Evolutionary conservation across 2,797 vertebrate genomes (phyloP), one percentile per base, ranked within the genome.

Genomic region (Trachops cirrhosus): DNA sequence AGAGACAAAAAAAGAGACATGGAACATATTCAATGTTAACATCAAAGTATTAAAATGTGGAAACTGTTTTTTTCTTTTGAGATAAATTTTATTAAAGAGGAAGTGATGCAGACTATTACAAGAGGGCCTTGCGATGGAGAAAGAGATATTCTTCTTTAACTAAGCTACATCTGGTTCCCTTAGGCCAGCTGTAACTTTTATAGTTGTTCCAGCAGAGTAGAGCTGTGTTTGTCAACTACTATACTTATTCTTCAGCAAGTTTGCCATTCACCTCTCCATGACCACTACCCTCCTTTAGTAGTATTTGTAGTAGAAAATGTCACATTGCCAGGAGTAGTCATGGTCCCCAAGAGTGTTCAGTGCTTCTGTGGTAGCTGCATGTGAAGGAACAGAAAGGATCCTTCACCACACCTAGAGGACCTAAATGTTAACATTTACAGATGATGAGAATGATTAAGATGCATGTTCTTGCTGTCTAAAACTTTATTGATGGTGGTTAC

Each of bases 381-480:
- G 22, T 83, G 50, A 75, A 96, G 70, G 70, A 26, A 94, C 37
- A 86, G 73, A 92, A 96, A 50, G 64, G 64, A 52, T 95, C 57
- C 50, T 74, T 88, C 73, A 32, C 68, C 68, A 82, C 24, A 83
- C 39, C 9, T 75, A 50, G 21, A 84, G 62, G 70, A 80, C 41
- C 48, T 89, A 59, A 94, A 95, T 92, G 32, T 88, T 88, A 95
- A 92, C 70, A 80, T 86, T 67, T 90, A 74, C 44, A 94, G 44
- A 82, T 74, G 26, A 87, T 57, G 32, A 87, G 67, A 92, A 95
- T 94, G 62, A 80, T 68, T 85, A 73, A 87, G 46, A 93, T 85
- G 87, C 91, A 97, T 98, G 94, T 32, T 93, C 68, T 92, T 92
- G 64, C 82, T 78, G 59, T 73, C 87, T 97, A 96, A 97, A 95